These are phyloP conservation scores for Acleris emargana DNA, from an alignment of 2,888 invertebrate genomes.

Conservation along the genomic window DNA sequence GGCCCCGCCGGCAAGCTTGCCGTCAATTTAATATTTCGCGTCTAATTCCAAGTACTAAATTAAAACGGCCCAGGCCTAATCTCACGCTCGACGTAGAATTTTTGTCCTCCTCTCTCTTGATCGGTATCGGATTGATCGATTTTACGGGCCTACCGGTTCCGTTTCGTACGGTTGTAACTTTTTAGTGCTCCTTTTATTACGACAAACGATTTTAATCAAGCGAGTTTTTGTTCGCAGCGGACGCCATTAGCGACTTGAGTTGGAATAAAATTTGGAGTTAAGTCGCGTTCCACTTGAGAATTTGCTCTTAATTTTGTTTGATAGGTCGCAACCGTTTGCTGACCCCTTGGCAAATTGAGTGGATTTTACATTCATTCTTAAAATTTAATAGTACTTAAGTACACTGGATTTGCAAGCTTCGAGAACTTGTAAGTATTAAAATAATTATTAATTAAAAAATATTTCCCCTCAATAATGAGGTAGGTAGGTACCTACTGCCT, in stretches of 20 bases:
- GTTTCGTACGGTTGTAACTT: constrained; percentile 79
- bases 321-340: constrained; percentile 60
- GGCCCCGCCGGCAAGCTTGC: constrained; percentile 49
- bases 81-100: constrained; percentile 68
- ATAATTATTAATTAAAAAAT: too few species aligned
- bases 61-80: constrained; percentile 60
- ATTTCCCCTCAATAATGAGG: too few species aligned
- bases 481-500: too few species aligned
- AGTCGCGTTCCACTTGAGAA: constrained; percentile 73
- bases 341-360: constrained; percentile 60
- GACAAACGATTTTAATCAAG: constrained; percentile 84
- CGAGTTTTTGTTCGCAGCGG: constrained; percentile 77
- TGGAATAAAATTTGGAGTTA: constrained; percentile 74
- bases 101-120: constrained; percentile 66
- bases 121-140: constrained; percentile 79
- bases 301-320: constrained; percentile 75
- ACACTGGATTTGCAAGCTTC: constrained; percentile 8
- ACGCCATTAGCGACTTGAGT: constrained; percentile 75
- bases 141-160: constrained; percentile 77
- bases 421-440: too few species aligned
- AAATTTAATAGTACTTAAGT: constrained; percentile 43
- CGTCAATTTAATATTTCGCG: constrained; percentile 68
- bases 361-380: constrained; percentile 45
- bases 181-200: constrained; percentile 82
- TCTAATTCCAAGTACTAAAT: constrained; percentile 65